Evolutionary conservation across 2,113 vertebrate genomes (phyloP).

Genomic region (Lipophrys pholis): DNA sequence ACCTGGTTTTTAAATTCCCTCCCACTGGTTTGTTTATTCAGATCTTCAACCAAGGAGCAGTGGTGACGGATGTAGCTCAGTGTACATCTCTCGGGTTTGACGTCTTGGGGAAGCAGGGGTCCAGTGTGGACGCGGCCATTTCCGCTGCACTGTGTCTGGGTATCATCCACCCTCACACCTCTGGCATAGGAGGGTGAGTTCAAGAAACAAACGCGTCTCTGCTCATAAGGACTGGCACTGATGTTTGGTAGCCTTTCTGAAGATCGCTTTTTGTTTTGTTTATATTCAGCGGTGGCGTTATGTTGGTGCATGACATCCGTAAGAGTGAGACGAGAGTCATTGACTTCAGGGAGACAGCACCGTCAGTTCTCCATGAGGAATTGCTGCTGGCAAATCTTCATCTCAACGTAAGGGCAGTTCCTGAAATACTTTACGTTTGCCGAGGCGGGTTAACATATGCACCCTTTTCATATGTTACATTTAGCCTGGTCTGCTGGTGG

Average conservation of each 20-base stretch:
- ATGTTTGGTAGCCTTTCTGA: not conserved
- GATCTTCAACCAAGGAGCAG: constrained; percentile 92
- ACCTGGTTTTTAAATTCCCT: not conserved
- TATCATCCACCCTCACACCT: constrained; percentile 92
- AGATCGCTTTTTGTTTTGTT: constrained; percentile 14
- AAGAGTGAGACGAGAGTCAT: constrained; percentile 92
- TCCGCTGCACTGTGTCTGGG: constrained; percentile 91
- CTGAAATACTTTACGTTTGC: not conserved
- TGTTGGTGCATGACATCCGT: constrained; percentile 95
- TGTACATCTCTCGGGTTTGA: constrained; percentile 92
- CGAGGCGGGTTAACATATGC: not conserved
- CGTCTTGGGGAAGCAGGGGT: constrained; percentile 89
- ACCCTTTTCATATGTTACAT: constrained; percentile 35
- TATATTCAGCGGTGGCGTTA: constrained; percentile 91
- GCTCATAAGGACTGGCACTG: not conserved
- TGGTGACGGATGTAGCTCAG: constrained; percentile 91
- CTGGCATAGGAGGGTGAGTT: constrained; percentile 94
- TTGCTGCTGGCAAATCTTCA: constrained; percentile 84
- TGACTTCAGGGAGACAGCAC: constrained; percentile 95
- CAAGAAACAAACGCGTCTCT: not conserved
- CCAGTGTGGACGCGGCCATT: constrained; percentile 95
- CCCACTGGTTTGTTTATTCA: constrained; percentile 55
- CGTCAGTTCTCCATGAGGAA: constrained; percentile 85
- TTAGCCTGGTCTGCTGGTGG: constrained; percentile 93
- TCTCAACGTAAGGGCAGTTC: constrained; percentile 81